Conservation (phyloP, 2,797 vertebrate species). For the Molossus alvarezi region DNA sequence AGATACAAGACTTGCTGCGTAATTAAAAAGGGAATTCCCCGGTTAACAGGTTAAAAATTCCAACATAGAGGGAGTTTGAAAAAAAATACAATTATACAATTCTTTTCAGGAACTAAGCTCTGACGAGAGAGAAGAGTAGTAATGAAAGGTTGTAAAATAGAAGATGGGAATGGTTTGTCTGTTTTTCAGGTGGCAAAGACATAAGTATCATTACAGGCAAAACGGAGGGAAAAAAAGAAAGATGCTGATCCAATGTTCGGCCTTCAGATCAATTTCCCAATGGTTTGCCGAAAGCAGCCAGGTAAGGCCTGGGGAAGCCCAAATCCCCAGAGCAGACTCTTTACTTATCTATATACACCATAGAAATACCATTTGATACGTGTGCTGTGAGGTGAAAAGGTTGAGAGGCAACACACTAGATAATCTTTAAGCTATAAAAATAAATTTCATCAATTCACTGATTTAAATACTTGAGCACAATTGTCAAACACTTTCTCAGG, state of each 20-base stretch:
- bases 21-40: too few species aligned
- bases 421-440: slow-evolving; percentile 34
- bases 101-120: background rate
- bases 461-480: slow-evolving; percentile 31
- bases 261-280: background rate
- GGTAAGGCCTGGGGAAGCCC: too few species aligned
- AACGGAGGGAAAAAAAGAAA: background rate
- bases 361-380: background rate
- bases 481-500: background rate
- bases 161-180: background rate
- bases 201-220: background rate
- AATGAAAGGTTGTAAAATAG: background rate
- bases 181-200: background rate
- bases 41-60: background rate
- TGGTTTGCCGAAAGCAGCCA: background rate
- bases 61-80: slow-evolving; percentile 46
- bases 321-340: background rate
- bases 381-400: background rate
- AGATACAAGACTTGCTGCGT: too few species aligned
- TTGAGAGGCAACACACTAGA: background rate
- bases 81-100: slow-evolving; percentile 11
- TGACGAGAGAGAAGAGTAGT: background rate
- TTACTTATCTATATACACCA: background rate
- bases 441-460: slow-evolving; percentile 36
- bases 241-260: too few species aligned